Evolutionary conservation across 2,888 invertebrate genomes (phyloP), one percentile per base, ranked within the genome.

Genomic region (Lycocerus yunnanus): DNA sequence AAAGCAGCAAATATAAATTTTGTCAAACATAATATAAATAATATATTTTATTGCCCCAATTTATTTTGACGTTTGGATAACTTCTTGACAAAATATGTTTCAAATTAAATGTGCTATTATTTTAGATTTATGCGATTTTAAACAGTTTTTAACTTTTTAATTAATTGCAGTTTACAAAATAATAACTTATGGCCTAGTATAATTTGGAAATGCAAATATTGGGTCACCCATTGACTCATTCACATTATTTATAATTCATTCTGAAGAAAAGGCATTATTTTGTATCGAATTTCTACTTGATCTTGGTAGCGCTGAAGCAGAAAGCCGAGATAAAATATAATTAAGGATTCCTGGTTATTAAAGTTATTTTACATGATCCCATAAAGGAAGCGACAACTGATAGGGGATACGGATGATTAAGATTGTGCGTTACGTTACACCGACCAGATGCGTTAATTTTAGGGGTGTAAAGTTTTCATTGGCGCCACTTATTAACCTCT

Each of bases 381-480:
- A 18, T 63, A 65, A 70, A 27, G 65, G 43, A 21, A 58, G 66
- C 43, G 24, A 69, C 66, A 72, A 61, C 68, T 58, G 58, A 66
- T 68, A 70, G 58, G 75, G 79, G 79, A 78, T 74, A 79, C 76
- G 79, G 78, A 77, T 80, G 78, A 80, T 80, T 80, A 80, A 78
- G 71, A 72, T 14, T 59, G 73, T 66, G 14, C 67, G 70, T 71
- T 70, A 71, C 14, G 15, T 68, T 74, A 74, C 74, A 70, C 68
- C 74, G 16, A 58, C 63, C 74, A 74, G 67, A 70, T 74, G 74
- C 58, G 65, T 60, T 24, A 60, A 43, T 58, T 65, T 71, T 71
- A 71, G 65, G 68, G 68, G 74, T 71, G 71, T 71, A 67, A 71
- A 74, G 60, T 58, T 27, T 20, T 68, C 60, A 66, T 69, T 75